Percentiles rank a stretch among this genome's conserved stretches.
Evolutionary conservation across 2,888 invertebrate species (phyloP).

Genomic region (Hylaea fasciaria): DNA sequence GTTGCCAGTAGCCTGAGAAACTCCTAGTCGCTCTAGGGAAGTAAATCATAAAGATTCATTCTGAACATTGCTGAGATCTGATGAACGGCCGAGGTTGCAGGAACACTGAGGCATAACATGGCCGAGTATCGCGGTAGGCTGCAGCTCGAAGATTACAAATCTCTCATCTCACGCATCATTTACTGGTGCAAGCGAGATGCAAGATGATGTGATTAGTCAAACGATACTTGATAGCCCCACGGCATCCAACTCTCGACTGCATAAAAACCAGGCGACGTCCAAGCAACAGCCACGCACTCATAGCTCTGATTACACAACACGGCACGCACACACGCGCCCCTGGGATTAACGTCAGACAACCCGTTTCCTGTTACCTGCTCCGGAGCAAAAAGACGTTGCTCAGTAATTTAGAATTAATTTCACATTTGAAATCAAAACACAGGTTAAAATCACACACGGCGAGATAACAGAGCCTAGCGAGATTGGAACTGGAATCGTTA

Average conservation of each 20-base stretch:
- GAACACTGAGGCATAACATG: constrained; percentile 53
- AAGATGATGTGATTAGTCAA: constrained; percentile 63
- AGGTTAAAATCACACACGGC: constrained; percentile 44
- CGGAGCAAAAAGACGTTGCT: constrained; percentile 71
- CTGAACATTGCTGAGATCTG: constrained; percentile 66
- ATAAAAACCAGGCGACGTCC: constrained; percentile 73
- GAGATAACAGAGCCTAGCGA: constrained; percentile 37
- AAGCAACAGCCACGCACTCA: constrained; percentile 61
- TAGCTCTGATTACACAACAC: constrained; percentile 68
- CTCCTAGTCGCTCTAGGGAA: constrained; percentile 63
- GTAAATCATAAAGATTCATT: constrained; percentile 78
- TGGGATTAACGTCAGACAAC: constrained; percentile 80
- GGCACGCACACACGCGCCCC: constrained; percentile 60
- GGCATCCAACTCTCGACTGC: constrained; percentile 59
- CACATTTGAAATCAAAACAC: constrained; percentile 68
- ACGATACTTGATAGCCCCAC: constrained; percentile 66
- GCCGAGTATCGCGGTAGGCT: constrained; percentile 53
- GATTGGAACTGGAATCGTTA: constrained; percentile 57
- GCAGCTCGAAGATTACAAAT: constrained; percentile 55
- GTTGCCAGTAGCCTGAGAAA: constrained; percentile 79
- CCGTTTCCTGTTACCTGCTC: constrained; percentile 83
- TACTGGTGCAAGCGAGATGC: constrained; percentile 59
- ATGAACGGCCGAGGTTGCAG: constrained; percentile 63
- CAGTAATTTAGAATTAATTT: constrained; percentile 80
- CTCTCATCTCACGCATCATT: constrained; percentile 54